These are phyloP conservation scores for Clostera curtula DNA, from an alignment of 2,888 invertebrate genomes.

Conservation along the genomic window DNA sequence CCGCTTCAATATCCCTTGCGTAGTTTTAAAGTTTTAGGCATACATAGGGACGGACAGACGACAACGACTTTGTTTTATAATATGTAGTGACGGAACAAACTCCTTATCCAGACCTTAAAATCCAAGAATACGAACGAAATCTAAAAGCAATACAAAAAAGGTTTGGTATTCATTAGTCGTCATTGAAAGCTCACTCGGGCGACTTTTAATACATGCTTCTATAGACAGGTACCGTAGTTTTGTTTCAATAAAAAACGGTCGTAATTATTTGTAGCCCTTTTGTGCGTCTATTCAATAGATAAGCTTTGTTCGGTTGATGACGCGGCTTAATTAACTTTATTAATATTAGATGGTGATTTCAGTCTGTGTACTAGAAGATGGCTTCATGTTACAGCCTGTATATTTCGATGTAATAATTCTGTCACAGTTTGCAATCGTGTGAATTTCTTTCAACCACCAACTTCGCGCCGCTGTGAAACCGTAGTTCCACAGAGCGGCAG, in stretches of 20 bases:
- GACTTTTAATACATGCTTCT: slow-evolving; percentile 37
- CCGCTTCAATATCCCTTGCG: no score
- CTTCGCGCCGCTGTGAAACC: no score
- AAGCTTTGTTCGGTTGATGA: slow-evolving; percentile 10
- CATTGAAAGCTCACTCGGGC: slow-evolving; percentile 59
- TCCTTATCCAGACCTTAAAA: slow-evolving; percentile 20
- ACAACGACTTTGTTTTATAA: slow-evolving; percentile 1
- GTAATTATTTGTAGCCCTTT: slow-evolving; percentile 37
- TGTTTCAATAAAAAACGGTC: slow-evolving; percentile 38
- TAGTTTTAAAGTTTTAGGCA: no score
- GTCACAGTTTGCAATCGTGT: not conserved
- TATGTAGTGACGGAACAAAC: not conserved
- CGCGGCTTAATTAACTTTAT: slow-evolving; percentile 25
- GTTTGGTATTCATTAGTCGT: slow-evolving; percentile 56
- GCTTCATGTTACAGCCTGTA: no score
- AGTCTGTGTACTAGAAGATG: slow-evolving; percentile 12
- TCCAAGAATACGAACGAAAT: slow-evolving; percentile 12
- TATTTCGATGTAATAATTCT: slow-evolving; percentile 14
- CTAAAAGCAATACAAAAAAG: slow-evolving; percentile 35
- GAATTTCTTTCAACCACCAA: no score
- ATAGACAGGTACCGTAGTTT: slow-evolving; percentile 35
- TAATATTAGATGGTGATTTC: slow-evolving; percentile 12
- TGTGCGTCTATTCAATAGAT: slow-evolving; percentile 21
- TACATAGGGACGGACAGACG: no score
- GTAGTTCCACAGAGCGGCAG: no score